Base-by-base conservation (phyloP, 2,113 vertebrate species). In the Hydrochoerus hydrochaeris region DNA sequence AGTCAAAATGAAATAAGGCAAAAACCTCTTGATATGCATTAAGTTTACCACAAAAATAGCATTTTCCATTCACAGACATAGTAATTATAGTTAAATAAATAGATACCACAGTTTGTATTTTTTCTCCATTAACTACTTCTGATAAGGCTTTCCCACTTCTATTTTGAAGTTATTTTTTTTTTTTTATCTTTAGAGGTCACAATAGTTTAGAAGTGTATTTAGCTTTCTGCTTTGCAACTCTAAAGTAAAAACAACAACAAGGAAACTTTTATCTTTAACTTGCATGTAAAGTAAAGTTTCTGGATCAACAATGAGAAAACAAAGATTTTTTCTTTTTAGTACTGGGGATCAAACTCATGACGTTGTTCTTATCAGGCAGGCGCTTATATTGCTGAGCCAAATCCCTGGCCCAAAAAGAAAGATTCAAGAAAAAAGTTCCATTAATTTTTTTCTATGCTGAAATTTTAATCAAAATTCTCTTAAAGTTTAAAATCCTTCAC, bases 401-500 rank as follows among this genome's bases (percentile, higher is more conserved):
- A 52, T 52, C 49, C 49, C 49, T 52, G 11, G 49, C 49, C 49
- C 49, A 52, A 35, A 57, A 85, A 73, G 28, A 49, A 85, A 20
- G 19, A 67, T 84, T 67, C 71, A 63, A 90, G 58, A 19, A 35
- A 81, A 83, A 28, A 24, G 9, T 1, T 16, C n/a, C 28, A 24
- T 84, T 86, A 83, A 94, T 91, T 94, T 75, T n/a, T 86, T 65
- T 17, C 26, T 84, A 30, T 62, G 67, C 88, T 65, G 77, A 91
- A 93, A 52, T 10, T 91, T 77, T 80, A 94, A 93, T 95, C 22
- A 93, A 91, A 91, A 94, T 78, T 75, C 38, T 11, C 67, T 91
- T 96, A 9, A 96, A 94, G 77, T 69, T 81, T 69, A 93, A 88
- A 96, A 77, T 17, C 26, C 73, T 94, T 96, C 24, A 49, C 75